Evolutionary conservation across 1,140 invertebrate genomes (phyloP), one percentile per base, ranked within the genome.

Genomic region (Paramacrobiotus metropolitanus): DNA sequence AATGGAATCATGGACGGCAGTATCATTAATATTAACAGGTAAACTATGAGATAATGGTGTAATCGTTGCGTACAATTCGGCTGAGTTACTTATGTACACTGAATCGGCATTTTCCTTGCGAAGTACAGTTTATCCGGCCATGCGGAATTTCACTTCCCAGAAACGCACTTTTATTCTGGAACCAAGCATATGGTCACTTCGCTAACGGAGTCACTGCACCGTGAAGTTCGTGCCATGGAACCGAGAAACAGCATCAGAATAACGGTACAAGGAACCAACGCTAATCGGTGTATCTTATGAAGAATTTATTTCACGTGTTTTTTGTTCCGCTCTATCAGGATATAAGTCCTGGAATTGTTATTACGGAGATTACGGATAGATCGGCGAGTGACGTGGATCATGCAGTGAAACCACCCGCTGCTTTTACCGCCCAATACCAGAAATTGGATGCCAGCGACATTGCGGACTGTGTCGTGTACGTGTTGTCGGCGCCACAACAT

Each of bases 381-480:
- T n/a, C n/a, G n/a, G n/a, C n/a, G n/a, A n/a, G n/a, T n/a, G 9
- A 9, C n/a, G 9, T 9, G n/a, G 34, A 40, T 9, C 34, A 40
- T 40, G 9, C 9, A 40, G 34, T 9, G n/a, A 9, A 40, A 40
- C 9, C 9, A 40, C 9, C 9, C n/a, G 34, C n/a, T n/a, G 9
- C 34, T n/a, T 40, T 9, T 9, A 40, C 9, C 34, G 34, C 34
- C 9, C 9, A 40, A n/a, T 9, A 40, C 34, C 34, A 40, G 34
- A 40, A 9, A 9, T n/a, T 40, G 34, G 34, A 40, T 9, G 34
- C 62, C 9, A 44, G 62, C 21, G 66, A 67, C 30, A 67, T 67
- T 4, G 65, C 65, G 0, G 45, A 65, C 1, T 15, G 9, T 9
- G 61, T 67, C 21, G n/a, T 62, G 1, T 61, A 65, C 31, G 60